Conservation (phyloP, 2,797 vertebrate genomes). For the Pitangus sulphuratus region DNA sequence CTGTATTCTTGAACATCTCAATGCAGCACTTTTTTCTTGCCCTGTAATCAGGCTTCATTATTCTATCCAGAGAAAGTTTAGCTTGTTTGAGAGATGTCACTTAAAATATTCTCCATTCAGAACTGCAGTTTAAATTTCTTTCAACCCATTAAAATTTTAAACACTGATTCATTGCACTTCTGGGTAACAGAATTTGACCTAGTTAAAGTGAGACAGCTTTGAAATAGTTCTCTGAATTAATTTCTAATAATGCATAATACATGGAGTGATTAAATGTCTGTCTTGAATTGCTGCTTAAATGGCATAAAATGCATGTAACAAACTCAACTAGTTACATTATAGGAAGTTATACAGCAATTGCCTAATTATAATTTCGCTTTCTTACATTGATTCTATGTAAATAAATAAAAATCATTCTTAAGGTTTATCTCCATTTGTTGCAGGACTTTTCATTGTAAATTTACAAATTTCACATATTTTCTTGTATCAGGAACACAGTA, state of each 20-base stretch:
- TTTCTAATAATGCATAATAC: constrained; percentile 19
- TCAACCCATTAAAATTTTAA: constrained; percentile 2
- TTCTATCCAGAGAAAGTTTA: constrained; percentile 87
- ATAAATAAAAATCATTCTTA: background rate
- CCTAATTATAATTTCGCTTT: background rate
- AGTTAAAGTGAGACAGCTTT: constrained; percentile 25
- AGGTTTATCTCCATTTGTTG: background rate
- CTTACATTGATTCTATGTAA: background rate
- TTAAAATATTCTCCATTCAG: background rate
- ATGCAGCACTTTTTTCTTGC: constrained; percentile 81
- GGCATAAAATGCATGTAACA: background rate
- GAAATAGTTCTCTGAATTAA: constrained; percentile 25
- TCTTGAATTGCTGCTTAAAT: background rate
- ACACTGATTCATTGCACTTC: background rate
- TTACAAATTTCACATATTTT: background rate
- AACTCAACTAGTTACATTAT: background rate
- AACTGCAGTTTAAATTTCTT: background rate
- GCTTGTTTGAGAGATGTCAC: background rate
- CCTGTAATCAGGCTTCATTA: constrained; percentile 85
- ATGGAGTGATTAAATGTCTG: background rate
- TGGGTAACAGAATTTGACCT: constrained; percentile 33
- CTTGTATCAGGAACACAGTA: background rate
- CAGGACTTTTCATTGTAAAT: background rate
- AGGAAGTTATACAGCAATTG: background rate
- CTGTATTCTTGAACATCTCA: constrained; percentile 80